A percentile compares a stretch with the other conserved stretches of the same genome.
Evolutionary conservation across 2,888 invertebrate species (phyloP).

Genomic region (Gibbula magus): DNA sequence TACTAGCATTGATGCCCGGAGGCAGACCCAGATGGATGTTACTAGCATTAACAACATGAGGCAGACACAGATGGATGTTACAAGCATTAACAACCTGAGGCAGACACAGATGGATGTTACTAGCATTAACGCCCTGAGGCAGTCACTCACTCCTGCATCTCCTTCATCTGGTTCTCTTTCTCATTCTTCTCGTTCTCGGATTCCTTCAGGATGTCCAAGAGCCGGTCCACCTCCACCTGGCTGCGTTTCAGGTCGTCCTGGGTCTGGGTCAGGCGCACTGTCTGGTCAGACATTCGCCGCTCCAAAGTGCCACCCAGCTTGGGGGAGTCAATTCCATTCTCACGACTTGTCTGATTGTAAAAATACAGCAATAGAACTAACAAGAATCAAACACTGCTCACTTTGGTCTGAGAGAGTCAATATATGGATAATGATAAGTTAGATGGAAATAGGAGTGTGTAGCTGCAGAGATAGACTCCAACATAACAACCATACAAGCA

Average conservation of each 20-base stretch:
- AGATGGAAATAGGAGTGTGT: too few relatives aligned
- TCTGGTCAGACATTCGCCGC: not conserved
- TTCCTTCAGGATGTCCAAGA: conserved; percentile 74
- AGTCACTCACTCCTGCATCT: conserved; percentile 71
- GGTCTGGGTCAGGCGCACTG: conserved; percentile 44
- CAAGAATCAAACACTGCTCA: too few relatives aligned
- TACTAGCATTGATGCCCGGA: too few relatives aligned
- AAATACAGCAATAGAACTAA: not conserved
- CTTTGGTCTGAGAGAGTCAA: not conserved
- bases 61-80: too few relatives aligned
- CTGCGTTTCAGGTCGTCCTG: conserved; percentile 57
- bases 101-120: too few relatives aligned
- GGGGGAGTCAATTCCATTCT: conserved; percentile 8
- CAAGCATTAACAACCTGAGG: too few relatives aligned
- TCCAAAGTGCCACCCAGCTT: conserved; percentile 4
- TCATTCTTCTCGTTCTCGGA: conserved; percentile 74
- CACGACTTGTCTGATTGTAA: conserved; percentile 16
- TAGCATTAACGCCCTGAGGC: too few relatives aligned
- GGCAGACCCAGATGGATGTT: too few relatives aligned
- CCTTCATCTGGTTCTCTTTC: conserved; percentile 70
- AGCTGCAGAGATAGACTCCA: too few relatives aligned
- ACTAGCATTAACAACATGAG: too few relatives aligned
- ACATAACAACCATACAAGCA: too few relatives aligned
- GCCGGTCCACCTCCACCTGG: conserved; percentile 74
- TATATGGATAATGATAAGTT: not conserved